Evolutionary conservation across 1,140 invertebrate genomes (phyloP).

Genomic region (Bathynomus jamesi): DNA sequence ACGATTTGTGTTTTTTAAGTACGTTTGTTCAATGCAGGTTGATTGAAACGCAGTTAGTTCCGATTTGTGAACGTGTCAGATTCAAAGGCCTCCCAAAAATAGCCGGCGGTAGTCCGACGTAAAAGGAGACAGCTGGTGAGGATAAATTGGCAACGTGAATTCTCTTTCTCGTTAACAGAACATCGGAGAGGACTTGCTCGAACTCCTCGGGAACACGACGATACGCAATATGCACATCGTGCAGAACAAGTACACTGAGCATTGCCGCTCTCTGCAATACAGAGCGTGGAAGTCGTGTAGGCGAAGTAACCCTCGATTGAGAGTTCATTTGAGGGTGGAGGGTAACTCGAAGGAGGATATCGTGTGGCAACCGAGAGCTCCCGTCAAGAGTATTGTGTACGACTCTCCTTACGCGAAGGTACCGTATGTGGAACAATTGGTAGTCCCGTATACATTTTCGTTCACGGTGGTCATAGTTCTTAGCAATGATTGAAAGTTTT

Average conservation of each 20-base stretch:
- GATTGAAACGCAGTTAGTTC: too few relatives aligned
- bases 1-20: too few relatives aligned
- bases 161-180: slow-evolving; percentile 54
- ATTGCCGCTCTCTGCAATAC: slow-evolving; percentile 34
- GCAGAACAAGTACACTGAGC: slow-evolving; percentile 34
- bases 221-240: slow-evolving; percentile 65
- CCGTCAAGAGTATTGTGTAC: slow-evolving; percentile 59
- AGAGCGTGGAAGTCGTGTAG: slow-evolving; percentile 43
- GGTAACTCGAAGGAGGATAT: slow-evolving; percentile 43
- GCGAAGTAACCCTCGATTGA: slow-evolving; percentile 40
- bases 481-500: too few relatives aligned
- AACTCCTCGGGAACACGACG: slow-evolving; percentile 57
- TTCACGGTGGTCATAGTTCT: too few relatives aligned
- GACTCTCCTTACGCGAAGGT: slow-evolving; percentile 57
- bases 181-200: slow-evolving; percentile 64
- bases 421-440: too few relatives aligned
- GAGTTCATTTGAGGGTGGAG: slow-evolving; percentile 44
- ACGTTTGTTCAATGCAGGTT: too few relatives aligned
- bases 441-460: too few relatives aligned
- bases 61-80: too few relatives aligned
- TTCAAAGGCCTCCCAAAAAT: too few relatives aligned
- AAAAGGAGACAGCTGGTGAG: too few relatives aligned
- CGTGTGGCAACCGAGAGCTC: slow-evolving; percentile 53
- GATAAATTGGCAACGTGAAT: too few relatives aligned
- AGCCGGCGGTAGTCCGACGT: too few relatives aligned